Base-by-base conservation (phyloP, 2,888 invertebrate species). In the Bombylius major region DNA sequence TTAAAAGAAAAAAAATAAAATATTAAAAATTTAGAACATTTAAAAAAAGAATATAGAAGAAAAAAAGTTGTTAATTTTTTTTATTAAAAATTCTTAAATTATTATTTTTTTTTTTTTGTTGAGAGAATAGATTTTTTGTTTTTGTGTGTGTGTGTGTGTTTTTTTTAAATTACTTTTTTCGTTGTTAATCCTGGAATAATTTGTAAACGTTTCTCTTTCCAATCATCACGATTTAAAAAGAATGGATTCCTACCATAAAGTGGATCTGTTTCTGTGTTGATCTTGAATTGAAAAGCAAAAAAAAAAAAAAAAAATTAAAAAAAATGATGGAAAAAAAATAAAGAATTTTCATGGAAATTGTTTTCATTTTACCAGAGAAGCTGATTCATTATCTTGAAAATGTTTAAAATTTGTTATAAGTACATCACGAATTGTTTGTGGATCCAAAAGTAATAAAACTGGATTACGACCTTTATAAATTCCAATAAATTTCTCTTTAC, bases 181-280 rank as follows among this genome's bases (percentile, higher is more conserved):
- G 70, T 66, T 2, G 79, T 78, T 36, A 81, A 73, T 4, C 75
- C 76, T 0, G 78, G 76, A 0, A 78, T 76, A 23, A 80, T 60
- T 60, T 76, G 76, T 2, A 69, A 65, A 7, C 81, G 69, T 3
- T 75, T 65, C 2, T 69, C 66, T 57, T 77, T 77, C 80, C 81
- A 79, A 59, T 72, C 65, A 13, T 73, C 68, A 2, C 77, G 77
- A 12, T 68, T 71, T 31, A 78, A 59, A 0, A 68, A 58, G 59
- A 81, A 78, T 0, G 77, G 77, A 68, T 77, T 77, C 50, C 72
- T 71, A 4, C 72, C 71, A 9, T 75, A 64, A 6, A 81, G 61
- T 0, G 73, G 76, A 56, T 80, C 80, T 0, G 64, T 59, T 14
- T 74, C 66, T 44, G 75, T 72, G 57, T 75, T 68, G 3, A 74